Base-by-base conservation (phyloP, 2,888 invertebrate species). In the Tinea semifulvella region DNA sequence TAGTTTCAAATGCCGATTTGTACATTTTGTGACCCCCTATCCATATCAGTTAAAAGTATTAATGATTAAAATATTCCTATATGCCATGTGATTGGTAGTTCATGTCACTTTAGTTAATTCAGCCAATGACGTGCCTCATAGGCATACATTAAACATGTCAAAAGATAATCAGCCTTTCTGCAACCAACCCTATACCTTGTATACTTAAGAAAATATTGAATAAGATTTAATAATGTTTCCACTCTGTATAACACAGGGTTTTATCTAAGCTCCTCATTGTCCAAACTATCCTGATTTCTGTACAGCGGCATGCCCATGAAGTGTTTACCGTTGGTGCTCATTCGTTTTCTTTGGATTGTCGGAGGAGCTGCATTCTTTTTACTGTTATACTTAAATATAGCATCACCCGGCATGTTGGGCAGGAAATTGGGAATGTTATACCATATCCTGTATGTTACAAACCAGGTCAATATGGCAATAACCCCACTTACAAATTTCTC, bases 401-500 rank as follows among this genome's bases (percentile, higher is more conserved):
- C 93, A 53, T 89, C 89, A 10, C 93, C 94, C 13, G 94, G 91
- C 40, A 88, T 65, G 50, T 86, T 85, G 1, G 93, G 88, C 43
- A 89, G 68, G 20, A 85, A 52, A 47, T 81, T 76, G 10, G 85
- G 83, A 44, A 87, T 76, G 35, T 83, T 84, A 63, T 87, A 94
- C 89, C 91, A 91, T 55, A 88, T 84, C 48, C 89, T 84, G 65
- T 98, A 98, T 0, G 94, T 94, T 17, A 93, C 72, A 77, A 91
- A 96, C 97, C 97, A 98, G 22, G 92, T 91, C 3, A 90, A 61
- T 55, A 96, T 88, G 7, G 96, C 97, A 56, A 92, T 81, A n/a
- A 89, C 82, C 16, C 94, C 94, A 55, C 94, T 96, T 1, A 94
- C 66, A 48, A 98, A 89, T 66, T 99, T 98, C 65, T 99, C 97